Evolutionary conservation across 2,113 vertebrate species (phyloP).

Genomic region (Promerops cafer): DNA sequence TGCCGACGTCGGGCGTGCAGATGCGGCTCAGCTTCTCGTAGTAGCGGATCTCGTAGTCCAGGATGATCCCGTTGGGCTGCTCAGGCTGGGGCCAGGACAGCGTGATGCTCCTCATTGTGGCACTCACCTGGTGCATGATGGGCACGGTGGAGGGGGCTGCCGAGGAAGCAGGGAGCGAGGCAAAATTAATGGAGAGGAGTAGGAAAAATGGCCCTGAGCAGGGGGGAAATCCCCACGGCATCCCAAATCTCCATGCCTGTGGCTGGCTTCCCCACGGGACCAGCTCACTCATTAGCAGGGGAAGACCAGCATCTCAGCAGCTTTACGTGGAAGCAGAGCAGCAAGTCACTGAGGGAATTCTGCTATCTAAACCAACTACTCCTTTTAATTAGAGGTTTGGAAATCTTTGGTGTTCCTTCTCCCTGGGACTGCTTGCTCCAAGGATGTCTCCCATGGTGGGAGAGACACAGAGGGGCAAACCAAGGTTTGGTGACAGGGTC

Average conservation of each 20-base stretch:
- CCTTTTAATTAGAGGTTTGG: slow-evolving; percentile 39
- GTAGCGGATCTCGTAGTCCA: slow-evolving; percentile 96
- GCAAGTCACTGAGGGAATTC: slow-evolving; percentile 20
- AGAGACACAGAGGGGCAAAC: neutral
- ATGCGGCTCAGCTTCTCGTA: slow-evolving; percentile 90
- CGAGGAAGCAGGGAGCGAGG: slow-evolving; percentile 7
- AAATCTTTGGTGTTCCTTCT: neutral
- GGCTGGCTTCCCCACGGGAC: rapidly evolving
- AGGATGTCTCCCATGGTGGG: neutral
- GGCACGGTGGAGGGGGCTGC: slow-evolving; percentile 95
- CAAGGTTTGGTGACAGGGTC: neutral
- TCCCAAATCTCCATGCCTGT: neutral
- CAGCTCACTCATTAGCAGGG: neutral
- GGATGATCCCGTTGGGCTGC: slow-evolving; percentile 97
- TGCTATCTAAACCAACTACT: slow-evolving; percentile 1
- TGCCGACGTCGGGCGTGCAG: slow-evolving; percentile 38
- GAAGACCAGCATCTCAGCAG: neutral
- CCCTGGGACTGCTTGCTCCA: neutral
- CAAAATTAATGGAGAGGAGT: neutral
- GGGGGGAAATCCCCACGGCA: neutral
- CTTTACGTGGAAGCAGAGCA: slow-evolving; percentile 28
- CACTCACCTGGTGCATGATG: slow-evolving; percentile 99
- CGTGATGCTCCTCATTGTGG: slow-evolving; percentile 97
- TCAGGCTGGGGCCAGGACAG: slow-evolving; percentile 98
- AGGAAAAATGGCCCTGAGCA: rapidly evolving